A percentile compares a stretch with the other conserved stretches of the same genome.
These are phyloP conservation scores for Acrossocheilus wenchowensis DNA, from an alignment of 2,797 vertebrate genomes.

Conservation along the genomic window DNA sequence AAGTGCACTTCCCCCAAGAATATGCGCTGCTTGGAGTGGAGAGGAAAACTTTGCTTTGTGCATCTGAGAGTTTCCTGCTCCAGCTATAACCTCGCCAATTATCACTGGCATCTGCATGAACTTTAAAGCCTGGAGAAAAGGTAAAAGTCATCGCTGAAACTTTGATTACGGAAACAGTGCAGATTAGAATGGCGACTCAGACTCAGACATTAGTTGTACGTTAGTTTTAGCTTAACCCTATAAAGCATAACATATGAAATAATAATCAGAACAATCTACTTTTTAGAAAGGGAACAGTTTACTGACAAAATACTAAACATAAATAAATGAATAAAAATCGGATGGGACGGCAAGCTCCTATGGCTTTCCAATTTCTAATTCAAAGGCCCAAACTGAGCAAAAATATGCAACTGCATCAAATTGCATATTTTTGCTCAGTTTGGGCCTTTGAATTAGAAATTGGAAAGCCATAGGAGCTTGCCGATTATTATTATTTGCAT, in stretches of 20 bases:
- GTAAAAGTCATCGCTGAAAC: constrained; percentile 5
- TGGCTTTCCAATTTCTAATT: neutral
- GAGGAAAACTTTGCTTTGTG: constrained; percentile 63
- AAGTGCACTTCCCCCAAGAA: constrained; percentile 71
- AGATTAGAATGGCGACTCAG: neutral
- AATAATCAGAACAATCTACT: neutral
- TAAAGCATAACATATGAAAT: neutral
- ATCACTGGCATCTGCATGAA: constrained; percentile 13
- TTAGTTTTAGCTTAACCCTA: neutral
- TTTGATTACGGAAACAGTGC: neutral
- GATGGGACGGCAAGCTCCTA: neutral
- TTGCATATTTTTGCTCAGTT: too few relatives aligned
- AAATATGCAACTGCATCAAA: neutral
- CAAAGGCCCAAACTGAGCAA: neutral
- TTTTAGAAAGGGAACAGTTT: neutral
- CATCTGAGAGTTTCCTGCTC: constrained; percentile 53
- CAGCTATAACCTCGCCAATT: constrained; percentile 46
- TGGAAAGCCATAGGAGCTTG: too few relatives aligned
- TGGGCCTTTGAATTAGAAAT: too few relatives aligned
- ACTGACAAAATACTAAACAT: neutral
- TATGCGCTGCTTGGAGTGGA: constrained; percentile 64
- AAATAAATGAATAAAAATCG: neutral
- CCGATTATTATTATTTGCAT: too few relatives aligned
- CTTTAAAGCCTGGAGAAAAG: constrained; percentile 27
- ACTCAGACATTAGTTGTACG: neutral